Evolutionary conservation across 2,113 vertebrate genomes (phyloP).

Genomic region (Aepyceros melampus): DNA sequence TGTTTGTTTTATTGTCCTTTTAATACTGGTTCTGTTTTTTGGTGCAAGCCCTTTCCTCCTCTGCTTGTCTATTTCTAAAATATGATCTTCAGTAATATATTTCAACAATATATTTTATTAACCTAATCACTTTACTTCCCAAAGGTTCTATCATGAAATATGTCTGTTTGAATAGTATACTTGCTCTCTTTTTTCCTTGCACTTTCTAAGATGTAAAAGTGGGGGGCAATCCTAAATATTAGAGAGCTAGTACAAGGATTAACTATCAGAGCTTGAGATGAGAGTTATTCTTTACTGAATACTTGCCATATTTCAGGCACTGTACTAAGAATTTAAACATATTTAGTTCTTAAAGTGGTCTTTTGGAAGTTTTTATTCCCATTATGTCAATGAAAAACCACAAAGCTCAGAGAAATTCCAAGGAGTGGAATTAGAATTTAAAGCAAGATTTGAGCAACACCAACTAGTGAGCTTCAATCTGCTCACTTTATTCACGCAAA

Average conservation of each 20-base stretch:
- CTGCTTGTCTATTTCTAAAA: not conserved
- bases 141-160: not conserved
- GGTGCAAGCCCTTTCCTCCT: not conserved
- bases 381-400: not conserved
- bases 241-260: not conserved
- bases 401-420: not conserved
- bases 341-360: not conserved
- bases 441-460: not conserved
- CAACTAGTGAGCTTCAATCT: not conserved
- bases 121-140: not conserved
- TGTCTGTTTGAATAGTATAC: not conserved
- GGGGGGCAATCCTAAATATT: not conserved
- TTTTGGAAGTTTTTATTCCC: not conserved
- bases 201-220: conserved; percentile 20
- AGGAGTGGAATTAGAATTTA: not conserved
- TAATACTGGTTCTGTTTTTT: not conserved
- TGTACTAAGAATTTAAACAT: not conserved
- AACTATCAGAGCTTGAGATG: not conserved
- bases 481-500: not conserved
- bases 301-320: not conserved
- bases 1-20: not conserved
- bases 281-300: not conserved
- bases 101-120: not conserved
- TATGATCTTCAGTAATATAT: not conserved
- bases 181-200: not conserved